Evolutionary conservation across 2,797 vertebrate genomes (phyloP), one percentile per base, ranked within the genome.

Genomic region (Pagetopsis macropterus): DNA sequence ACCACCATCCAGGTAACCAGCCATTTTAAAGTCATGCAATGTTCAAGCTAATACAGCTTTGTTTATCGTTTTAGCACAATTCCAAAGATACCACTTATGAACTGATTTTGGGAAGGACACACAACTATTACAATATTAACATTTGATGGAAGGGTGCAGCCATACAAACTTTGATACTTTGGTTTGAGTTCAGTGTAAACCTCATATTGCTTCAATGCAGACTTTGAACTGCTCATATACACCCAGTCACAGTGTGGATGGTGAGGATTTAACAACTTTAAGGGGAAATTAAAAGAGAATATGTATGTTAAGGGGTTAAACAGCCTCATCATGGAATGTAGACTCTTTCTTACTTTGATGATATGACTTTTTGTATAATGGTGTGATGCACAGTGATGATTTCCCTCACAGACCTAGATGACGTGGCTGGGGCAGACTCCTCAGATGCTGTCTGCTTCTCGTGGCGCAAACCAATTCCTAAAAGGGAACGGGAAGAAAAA

Each of bases 351-450:
- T 62, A 9, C 59, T 82, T 75, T 62, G 67, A 72, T 67, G 48
- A 57, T 40, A 60, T 65, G 16, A 14, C 11, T n/a, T 67, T 66
- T 66, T 51, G 15, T 9, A 17, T 31, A 62, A 62, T 57, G 55
- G 76, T 72, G 45, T 59, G 70, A 76, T 82, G 61, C 76, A 68
- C 65, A 57, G 37, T 55, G 70, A 81, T 82, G n/a, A 40, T 83
- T 84, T 75, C 78, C 78, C 85, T 43, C 77, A 69, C 43, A 76
- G 70, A 58, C 70, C 67, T 41, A 66, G 91, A 84, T 94, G 92
- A 95, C 91, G 93, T 94, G 94, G 94, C 94, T 90, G 71, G 23
- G 69, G 79, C 43, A 43, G 81, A 46, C 74, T 80, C 41, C 64
- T 7, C 67, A 72, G 75, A 83, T 65, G 40, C 52, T 70, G 73